Evolutionary conservation across 1,140 invertebrate species (phyloP).

Genomic region (Anastatus disparis): DNA sequence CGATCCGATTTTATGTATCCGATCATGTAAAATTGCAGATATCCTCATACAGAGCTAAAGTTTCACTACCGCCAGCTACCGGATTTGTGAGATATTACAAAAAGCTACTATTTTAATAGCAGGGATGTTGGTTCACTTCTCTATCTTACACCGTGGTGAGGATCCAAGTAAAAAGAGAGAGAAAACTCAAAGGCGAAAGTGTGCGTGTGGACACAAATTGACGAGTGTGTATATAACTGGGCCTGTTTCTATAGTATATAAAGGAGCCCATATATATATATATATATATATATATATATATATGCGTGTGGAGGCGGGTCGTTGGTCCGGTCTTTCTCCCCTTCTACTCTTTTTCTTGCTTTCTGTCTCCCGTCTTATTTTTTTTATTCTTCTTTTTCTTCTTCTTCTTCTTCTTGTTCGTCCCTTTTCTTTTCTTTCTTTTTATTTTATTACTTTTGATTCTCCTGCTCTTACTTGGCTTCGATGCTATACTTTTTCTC

Average conservation of each 20-base stretch:
- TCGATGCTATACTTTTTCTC: no score
- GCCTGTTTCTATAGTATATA: no score
- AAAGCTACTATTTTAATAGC: no score
- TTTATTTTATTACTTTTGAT: not conserved
- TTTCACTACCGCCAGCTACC: no score
- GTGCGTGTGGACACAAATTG: conserved; percentile 24
- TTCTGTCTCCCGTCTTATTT: not conserved
- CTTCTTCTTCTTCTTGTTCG: not conserved
- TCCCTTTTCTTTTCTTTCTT: not conserved
- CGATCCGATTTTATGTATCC: no score
- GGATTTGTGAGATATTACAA: no score
- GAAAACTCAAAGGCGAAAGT: conserved; percentile 30
- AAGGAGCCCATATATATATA: not conserved
- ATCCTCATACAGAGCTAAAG: no score
- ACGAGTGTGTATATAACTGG: conserved; percentile 23
- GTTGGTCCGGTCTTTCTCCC: conserved; percentile 11
- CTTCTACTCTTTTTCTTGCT: not conserved
- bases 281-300: not conserved
- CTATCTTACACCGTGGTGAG: no score
- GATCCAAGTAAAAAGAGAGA: not conserved
- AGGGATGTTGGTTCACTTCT: no score
- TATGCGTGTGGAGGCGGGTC: conserved; percentile 52
- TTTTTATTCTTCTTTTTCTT: no score
- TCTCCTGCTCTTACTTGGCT: not conserved
- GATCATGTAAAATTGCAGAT: no score